Conservation (phyloP, 2,113 vertebrate genomes). For the Brachyhypopomus gauderio region DNA sequence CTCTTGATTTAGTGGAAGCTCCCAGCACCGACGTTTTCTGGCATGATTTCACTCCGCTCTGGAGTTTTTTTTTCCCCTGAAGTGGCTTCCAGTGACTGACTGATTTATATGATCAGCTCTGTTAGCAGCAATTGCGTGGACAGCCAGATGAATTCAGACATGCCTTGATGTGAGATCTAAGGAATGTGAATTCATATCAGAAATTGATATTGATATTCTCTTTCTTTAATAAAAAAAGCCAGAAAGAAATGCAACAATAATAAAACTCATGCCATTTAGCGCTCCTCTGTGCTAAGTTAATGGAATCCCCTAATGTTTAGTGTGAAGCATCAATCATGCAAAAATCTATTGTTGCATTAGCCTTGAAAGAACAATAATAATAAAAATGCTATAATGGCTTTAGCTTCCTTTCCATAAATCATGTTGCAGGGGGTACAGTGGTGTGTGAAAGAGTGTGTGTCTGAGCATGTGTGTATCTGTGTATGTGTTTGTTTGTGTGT, state of each 20-base stretch:
- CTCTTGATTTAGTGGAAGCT: conserved; percentile 59
- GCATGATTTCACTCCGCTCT: conserved; percentile 34
- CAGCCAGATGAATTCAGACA: conserved; percentile 43
- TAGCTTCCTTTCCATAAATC: conserved; percentile 83
- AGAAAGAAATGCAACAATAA: conserved; percentile 76
- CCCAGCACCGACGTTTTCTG: conserved; percentile 50
- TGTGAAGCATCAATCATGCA: conserved; percentile 81
- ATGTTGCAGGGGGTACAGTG: conserved; percentile 62
- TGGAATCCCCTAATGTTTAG: conserved; percentile 83
- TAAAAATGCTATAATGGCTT: conserved; percentile 83
- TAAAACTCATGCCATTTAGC: conserved; percentile 79
- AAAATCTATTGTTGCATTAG: conserved; percentile 86
- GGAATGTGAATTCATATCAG: conserved; percentile 47
- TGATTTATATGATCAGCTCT: conserved; percentile 57
- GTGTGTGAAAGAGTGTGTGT: conserved; percentile 31
- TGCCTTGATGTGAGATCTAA: conserved; percentile 48
- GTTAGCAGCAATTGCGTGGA: conserved; percentile 49
- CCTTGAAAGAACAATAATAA: conserved; percentile 85
- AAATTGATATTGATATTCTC: conserved; percentile 57
- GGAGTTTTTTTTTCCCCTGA: conserved; percentile 48
- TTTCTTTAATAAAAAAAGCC: conserved; percentile 46
- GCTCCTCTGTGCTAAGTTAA: conserved; percentile 81
- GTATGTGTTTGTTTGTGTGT: conserved; percentile 33
- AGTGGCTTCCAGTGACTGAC: conserved; percentile 50
- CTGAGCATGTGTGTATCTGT: conserved; percentile 42